Evolutionary conservation across 2,113 vertebrate genomes (phyloP).

Genomic region (Kobus ellipsiprymnus): DNA sequence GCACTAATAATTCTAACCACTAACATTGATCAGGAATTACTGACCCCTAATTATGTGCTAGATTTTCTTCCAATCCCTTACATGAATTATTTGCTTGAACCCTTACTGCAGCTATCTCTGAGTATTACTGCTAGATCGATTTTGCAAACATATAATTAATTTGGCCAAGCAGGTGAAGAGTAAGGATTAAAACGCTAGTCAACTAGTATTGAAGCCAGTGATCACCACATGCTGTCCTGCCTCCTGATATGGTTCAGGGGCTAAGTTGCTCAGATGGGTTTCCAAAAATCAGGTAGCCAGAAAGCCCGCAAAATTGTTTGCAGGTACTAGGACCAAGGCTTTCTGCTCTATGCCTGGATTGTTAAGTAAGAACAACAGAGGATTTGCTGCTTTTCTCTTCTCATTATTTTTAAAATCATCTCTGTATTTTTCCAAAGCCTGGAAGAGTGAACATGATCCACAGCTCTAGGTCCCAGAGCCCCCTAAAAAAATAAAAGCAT

Average conservation of each 20-base stretch:
- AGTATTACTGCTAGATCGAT: neutral
- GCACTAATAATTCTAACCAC: neutral
- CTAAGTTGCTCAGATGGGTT: neutral
- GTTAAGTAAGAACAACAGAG: neutral
- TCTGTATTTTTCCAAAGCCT: neutral
- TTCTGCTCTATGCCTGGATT: neutral
- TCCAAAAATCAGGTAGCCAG: neutral
- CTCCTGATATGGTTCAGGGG: neutral
- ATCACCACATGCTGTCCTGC: neutral
- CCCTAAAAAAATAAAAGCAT: neutral
- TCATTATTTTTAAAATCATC: neutral
- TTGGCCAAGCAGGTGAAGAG: neutral
- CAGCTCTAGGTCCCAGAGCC: neutral
- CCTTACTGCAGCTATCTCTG: neutral
- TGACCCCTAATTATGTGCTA: neutral
- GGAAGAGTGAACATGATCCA: neutral
- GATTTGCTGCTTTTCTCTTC: neutral
- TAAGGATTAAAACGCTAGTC: neutral
- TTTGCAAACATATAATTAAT: constrained; percentile 26
- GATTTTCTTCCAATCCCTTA: neutral
- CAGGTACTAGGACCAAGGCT: neutral
- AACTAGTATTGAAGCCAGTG: neutral
- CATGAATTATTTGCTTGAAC: neutral
- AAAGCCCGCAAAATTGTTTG: neutral
- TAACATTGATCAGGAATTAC: neutral